These are phyloP conservation scores for Chlamydotis undulata DNA, from an alignment of 2,113 vertebrate genomes.

Conservation along the genomic window DNA sequence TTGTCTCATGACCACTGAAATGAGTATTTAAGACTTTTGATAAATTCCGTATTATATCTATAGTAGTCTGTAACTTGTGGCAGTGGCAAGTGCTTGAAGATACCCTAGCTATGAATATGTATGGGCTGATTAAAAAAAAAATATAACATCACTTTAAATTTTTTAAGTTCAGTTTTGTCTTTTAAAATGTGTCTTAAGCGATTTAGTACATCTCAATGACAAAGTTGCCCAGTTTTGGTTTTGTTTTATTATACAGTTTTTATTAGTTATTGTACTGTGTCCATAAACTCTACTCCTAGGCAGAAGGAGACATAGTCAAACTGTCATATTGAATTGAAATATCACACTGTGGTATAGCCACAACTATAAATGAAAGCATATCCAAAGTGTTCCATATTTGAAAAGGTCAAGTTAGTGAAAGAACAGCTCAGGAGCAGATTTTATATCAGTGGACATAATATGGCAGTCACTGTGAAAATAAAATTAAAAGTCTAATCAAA, in stretches of 20 bases:
- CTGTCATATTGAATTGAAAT: constrained; percentile 48
- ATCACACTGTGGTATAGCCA: neutral
- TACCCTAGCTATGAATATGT: neutral
- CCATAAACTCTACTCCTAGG: constrained; percentile 25
- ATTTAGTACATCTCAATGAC: neutral
- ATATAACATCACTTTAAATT: neutral
- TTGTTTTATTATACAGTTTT: constrained; percentile 19
- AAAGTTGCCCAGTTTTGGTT: neutral
- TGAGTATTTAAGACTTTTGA: neutral
- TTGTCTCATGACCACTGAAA: neutral
- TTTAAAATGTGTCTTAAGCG: neutral
- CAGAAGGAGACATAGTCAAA: constrained; percentile 36
- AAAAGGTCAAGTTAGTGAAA: constrained; percentile 40
- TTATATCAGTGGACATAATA: neutral
- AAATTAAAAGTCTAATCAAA: neutral
- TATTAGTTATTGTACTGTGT: constrained; percentile 13
- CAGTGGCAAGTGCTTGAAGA: neutral
- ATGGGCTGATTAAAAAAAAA: neutral
- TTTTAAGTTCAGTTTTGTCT: neutral
- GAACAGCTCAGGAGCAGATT: neutral
- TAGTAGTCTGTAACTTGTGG: neutral
- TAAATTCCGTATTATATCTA: neutral
- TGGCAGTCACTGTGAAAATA: neutral
- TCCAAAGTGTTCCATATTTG: neutral
- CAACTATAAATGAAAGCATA: neutral